A percentile compares a stretch with the other conserved stretches of the same genome.
phyloP scores from a whole-genome alignment of 1,140 invertebrate species.

The Microplitis mediator region DNA sequence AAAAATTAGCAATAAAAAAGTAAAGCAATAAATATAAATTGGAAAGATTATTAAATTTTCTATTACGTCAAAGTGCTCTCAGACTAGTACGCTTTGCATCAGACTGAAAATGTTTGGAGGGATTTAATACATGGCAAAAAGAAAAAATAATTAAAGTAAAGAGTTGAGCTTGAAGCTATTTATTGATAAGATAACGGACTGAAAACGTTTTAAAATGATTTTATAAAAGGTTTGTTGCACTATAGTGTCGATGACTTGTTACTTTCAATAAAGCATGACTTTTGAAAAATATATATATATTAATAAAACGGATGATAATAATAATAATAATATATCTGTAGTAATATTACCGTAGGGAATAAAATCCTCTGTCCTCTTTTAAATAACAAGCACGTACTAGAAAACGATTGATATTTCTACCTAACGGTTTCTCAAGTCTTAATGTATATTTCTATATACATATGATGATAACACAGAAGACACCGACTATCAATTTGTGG shows the following conservation, averaged over 20 bases:
- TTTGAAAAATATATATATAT: background rate
- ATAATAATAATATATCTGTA: background rate
- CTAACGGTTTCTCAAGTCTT: background rate
- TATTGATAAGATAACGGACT: constrained; percentile 13
- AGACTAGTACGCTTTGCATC: background rate
- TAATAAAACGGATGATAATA: background rate
- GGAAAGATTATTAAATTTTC: no score
- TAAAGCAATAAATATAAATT: no score
- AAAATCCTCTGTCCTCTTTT: background rate
- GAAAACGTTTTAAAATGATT: background rate
- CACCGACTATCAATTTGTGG: background rate
- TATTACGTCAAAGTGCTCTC: no score
- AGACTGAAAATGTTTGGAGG: background rate
- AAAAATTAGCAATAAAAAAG: no score
- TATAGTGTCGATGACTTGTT: constrained; percentile 3
- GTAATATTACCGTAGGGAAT: background rate
- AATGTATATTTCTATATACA: background rate
- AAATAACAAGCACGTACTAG: background rate
- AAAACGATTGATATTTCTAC: constrained; percentile 22
- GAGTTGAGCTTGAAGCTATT: background rate
- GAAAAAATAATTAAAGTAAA: background rate
- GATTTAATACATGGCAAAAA: background rate
- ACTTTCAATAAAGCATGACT: background rate
- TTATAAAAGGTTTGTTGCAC: constrained; percentile 3
- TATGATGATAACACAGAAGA: background rate